These are phyloP conservation scores for Arenicola marina DNA, from an alignment of 2,888 invertebrate genomes.

Conservation along the genomic window DNA sequence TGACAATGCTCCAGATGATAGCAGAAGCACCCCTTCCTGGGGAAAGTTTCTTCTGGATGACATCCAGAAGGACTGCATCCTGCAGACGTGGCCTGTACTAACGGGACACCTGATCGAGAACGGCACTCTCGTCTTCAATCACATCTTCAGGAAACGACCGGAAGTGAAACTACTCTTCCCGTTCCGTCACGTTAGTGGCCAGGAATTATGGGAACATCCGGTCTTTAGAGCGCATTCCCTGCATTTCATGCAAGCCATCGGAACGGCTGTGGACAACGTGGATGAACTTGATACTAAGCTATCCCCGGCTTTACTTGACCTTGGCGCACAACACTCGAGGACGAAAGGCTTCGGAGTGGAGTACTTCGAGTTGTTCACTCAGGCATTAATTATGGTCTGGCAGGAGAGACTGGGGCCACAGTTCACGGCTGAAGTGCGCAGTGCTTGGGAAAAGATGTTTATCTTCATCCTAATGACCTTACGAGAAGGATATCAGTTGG, in stretches of 20 bases:
- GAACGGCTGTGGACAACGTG: neutral
- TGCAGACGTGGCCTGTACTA: neutral
- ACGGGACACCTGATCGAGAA: neutral
- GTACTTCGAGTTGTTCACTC: neutral
- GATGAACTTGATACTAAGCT: neutral
- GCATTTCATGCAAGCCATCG: slow-evolving; percentile 8
- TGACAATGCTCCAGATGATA: too few species aligned
- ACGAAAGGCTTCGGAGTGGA: neutral
- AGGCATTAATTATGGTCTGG: neutral
- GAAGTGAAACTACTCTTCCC: neutral
- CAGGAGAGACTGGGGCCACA: neutral
- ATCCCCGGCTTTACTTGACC: neutral
- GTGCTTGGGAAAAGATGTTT: neutral
- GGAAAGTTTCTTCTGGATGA: neutral
- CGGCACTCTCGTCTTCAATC: neutral
- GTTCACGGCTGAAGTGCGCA: slow-evolving; percentile 4
- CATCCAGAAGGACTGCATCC: neutral
- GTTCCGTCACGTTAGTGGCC: neutral
- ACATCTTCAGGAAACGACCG: neutral
- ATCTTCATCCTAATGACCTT: neutral
- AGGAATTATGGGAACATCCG: neutral
- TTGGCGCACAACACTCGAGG: neutral
- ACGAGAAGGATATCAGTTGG: neutral
- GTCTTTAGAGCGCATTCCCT: neutral
- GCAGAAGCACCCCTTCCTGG: neutral